Base-by-base conservation (phyloP, 2,888 invertebrate species). In the Calliphora vomitoria region DNA sequence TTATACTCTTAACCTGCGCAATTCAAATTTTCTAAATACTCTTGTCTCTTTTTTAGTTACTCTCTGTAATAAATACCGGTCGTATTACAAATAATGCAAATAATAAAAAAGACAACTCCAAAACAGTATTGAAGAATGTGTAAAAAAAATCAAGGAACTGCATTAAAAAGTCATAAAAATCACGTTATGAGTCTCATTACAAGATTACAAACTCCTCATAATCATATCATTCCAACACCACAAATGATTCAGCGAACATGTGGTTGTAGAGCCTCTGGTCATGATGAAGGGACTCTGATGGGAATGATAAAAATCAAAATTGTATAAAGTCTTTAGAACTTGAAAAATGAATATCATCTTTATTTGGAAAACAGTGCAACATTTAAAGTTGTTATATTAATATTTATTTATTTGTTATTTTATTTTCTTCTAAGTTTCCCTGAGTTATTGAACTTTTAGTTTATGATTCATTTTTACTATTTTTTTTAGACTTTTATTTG, bases 101-200 rank as follows among this genome's bases (percentile, higher is more conserved):
- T 25, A 25, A 25, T 13, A 44, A 66, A 66, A 41, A 25, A 20
- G 0, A 13, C 25, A 68, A 44, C 6, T 68, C 66, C 44, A 44
- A 41, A 66, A 44, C 13, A 41, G 44, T 66, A 66, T 47, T 47
- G 13, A 68, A 25, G 6, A 44, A 25, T 11, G 44, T n/a, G 8
- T 25, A 60, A 8, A 58, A 15, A 58, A 44, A 60, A n/a, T 15
- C 18, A 41, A 41, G 44, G 8, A 74, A 60, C 44, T 60, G 72
- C 58, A 72, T 41, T 44, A 60, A 60, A 44, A 44, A 74, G 44
- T 44, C 38, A 71, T 80, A 71, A 80, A 80, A 62, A 71, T 80
- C 80, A 62, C 60, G 60, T 80, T 79, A 68, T 25, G 18, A 68
- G 50, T 62, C 60, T 80, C 18, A 69, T 79, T 79, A 79, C n/a